Evolutionary conservation across 2,888 invertebrate genomes (phyloP).

Genomic region (Perdita meconis): DNA sequence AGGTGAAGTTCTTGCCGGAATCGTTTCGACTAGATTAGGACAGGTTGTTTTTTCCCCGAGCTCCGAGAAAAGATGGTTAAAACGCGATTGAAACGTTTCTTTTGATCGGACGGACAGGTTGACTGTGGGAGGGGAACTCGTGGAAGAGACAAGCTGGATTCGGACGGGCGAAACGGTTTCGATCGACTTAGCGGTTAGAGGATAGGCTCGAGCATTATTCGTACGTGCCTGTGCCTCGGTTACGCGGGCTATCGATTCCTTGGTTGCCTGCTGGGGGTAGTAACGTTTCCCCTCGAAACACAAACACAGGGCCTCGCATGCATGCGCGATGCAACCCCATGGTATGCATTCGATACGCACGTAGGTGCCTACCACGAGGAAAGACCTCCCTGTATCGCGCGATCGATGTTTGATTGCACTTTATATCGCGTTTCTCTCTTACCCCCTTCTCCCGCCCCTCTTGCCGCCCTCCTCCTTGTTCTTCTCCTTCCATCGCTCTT

Average conservation of each 20-base stretch:
- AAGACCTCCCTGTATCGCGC: conserved; percentile 74
- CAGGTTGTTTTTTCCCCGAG: no score
- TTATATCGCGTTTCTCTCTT: conserved; percentile 68
- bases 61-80: background rate
- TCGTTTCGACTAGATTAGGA: no score
- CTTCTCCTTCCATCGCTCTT: conserved; percentile 5
- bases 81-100: background rate
- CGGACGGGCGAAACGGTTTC: conserved; percentile 60
- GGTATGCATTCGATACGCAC: conserved; percentile 79
- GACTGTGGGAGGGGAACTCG: background rate
- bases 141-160: conserved; percentile 16
- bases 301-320: conserved; percentile 76
- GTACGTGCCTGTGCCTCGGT: conserved; percentile 77
- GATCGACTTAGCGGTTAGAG: conserved; percentile 68
- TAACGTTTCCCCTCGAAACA: conserved; percentile 78
- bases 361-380: conserved; percentile 76
- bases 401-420: conserved; percentile 78
- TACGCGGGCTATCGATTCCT: conserved; percentile 80
- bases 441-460: conserved; percentile 28
- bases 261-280: conserved; percentile 67
- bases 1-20: no score
- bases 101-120: background rate
- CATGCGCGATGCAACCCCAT: conserved; percentile 78
- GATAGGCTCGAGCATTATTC: conserved; percentile 71
- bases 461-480: background rate